phyloP scores from a whole-genome alignment of 2,113 vertebrate genomes.

The Aegotheles bennettii region DNA sequence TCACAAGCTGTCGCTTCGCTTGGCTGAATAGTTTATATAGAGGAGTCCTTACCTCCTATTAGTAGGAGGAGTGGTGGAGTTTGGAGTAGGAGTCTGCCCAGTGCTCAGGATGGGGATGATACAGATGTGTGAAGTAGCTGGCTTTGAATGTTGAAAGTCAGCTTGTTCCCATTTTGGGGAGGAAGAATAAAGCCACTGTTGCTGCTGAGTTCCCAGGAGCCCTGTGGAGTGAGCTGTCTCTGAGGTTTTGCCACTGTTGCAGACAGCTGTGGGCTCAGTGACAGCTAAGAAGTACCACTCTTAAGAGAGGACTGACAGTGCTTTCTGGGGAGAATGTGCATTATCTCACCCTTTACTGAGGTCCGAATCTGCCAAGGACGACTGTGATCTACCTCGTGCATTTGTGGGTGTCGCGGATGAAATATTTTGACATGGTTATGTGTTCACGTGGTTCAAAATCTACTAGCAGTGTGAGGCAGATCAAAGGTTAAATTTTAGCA shows the following conservation, averaged over 20 bases:
- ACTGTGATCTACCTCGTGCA: background rate
- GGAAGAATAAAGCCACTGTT: background rate
- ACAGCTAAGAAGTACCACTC: background rate
- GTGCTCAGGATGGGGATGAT: background rate
- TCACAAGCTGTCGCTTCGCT: background rate
- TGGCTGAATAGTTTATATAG: background rate
- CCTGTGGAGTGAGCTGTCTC: background rate
- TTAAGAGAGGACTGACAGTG: background rate
- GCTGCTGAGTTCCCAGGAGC: background rate
- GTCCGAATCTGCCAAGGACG: background rate
- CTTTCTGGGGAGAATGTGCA: background rate
- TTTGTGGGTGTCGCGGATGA: background rate
- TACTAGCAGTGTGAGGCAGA: too few relatives aligned
- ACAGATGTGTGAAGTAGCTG: background rate
- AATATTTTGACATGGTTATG: too few relatives aligned
- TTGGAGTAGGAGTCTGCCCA: background rate
- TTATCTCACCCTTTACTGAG: background rate
- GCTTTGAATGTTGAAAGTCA: background rate
- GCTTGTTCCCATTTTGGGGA: background rate
- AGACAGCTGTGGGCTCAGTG: background rate
- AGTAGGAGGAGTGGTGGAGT: background rate
- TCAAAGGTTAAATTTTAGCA: too few relatives aligned
- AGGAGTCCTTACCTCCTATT: background rate
- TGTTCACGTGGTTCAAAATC: too few relatives aligned
- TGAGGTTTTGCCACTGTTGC: background rate